These are phyloP conservation scores for Teleogryllus oceanicus DNA, from an alignment of 2,888 invertebrate species.

Conservation along the genomic window DNA sequence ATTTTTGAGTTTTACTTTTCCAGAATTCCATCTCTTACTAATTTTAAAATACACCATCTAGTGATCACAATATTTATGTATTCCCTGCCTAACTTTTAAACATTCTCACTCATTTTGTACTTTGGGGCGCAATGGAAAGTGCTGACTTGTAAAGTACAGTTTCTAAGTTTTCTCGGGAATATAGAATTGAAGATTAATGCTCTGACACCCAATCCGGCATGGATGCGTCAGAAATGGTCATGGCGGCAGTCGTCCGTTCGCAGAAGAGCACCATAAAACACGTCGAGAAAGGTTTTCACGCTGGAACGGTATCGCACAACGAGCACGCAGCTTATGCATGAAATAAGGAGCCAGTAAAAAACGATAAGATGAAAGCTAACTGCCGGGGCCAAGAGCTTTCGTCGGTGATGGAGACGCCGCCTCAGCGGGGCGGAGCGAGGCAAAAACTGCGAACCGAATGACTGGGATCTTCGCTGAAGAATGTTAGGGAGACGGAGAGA, in stretches of 20 bases:
- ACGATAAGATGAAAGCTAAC: neutral
- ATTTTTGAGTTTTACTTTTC: too few species aligned
- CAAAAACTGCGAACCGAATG: constrained; percentile 9
- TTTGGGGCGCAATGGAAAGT: too few species aligned
- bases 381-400: neutral
- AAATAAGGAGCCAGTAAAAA: neutral
- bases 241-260: too few species aligned
- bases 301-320: constrained; percentile 5
- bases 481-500: constrained; percentile 8
- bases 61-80: too few species aligned
- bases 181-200: neutral
- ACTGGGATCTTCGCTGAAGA: constrained; percentile 18
- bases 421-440: neutral
- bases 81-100: too few species aligned
- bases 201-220: neutral
- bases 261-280: neutral
- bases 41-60: too few species aligned
- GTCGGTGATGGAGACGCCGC: neutral
- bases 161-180: too few species aligned
- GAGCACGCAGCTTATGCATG: neutral
- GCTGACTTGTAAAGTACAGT: too few species aligned
- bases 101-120: too few species aligned
- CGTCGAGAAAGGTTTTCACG: neutral
- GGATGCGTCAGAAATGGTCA: neutral
- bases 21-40: too few species aligned